Evolutionary conservation across 1,140 invertebrate genomes (phyloP).

Genomic region (Drosophila persimilis): DNA sequence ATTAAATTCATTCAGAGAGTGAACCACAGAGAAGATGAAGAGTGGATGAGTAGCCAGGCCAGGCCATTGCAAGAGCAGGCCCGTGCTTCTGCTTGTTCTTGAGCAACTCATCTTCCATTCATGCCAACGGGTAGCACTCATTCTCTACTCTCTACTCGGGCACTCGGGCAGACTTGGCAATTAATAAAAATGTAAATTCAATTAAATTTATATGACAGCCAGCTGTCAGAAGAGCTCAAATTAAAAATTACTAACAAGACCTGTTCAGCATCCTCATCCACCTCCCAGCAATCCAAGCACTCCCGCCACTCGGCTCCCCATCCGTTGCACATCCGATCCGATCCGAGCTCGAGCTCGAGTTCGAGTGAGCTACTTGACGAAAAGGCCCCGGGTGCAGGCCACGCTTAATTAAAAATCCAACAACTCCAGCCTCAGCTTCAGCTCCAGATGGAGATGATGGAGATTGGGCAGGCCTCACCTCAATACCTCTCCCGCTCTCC

Average conservation of each 20-base stretch:
- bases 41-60: conserved; percentile 33
- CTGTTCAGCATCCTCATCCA: conserved; percentile 36
- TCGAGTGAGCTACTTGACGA: conserved; percentile 50
- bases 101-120: conserved; percentile 58
- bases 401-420: conserved; percentile 80
- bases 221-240: conserved; percentile 83
- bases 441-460: conserved; percentile 24
- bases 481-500: not conserved
- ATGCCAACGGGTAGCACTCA: conserved; percentile 59
- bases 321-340: conserved; percentile 23
- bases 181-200: conserved; percentile 83
- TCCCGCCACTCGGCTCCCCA: not conserved
- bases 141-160: conserved; percentile 8
- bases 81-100: not conserved
- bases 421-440: conserved; percentile 48
- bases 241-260: conserved; percentile 83
- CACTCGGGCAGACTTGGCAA: conserved; percentile 43
- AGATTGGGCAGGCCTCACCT: conserved; percentile 31
- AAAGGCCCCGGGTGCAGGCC: conserved; percentile 54
- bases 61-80: too few relatives aligned
- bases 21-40: conserved; percentile 17
- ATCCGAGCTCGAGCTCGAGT: conserved; percentile 24
- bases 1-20: conserved; percentile 77
- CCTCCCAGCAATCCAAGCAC: not conserved
- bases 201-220: conserved; percentile 83